Evolutionary conservation across 92 coral and sea anemone species (phyloP), one percentile per base, ranked within the genome.

Genomic region (Porites cylindrica): DNA sequence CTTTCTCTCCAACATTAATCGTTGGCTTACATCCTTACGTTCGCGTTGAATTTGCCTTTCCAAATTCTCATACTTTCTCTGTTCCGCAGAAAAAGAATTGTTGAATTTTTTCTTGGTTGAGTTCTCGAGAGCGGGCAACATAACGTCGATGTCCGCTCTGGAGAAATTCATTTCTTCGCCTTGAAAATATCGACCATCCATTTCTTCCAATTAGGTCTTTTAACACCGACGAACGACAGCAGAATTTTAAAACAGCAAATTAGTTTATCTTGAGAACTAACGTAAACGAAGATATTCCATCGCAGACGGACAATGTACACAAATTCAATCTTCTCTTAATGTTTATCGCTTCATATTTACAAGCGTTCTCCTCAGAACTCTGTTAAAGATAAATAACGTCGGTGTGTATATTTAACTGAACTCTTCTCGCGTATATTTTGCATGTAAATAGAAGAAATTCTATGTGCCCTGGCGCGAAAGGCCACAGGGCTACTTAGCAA

Each of bases 21-120:
- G 76, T 3, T 60, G 73, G 10, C 20, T 66, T 14, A 38, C 67
- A 10, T 85, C 89, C 14, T 77, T 24, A 13, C 79, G 18, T 78
- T 85, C 89, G 53, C 76, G 83, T 38, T 78, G 82, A 29, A 85
- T 76, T 78, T 85, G 89, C 54, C 54, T 85, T 51, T 85, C 84
- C 62, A 76, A 13, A 4, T 29, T 77, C 50, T 85, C 84, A 24
- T 52, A 67, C 56, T 63, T 59, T 54, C 69, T 76, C 21, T 77
- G 83, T 17, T 76, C 89, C 8, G 89, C 89, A 6, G 83, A 63
- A 59, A 67, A 76, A 47, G 89, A 76, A 2, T 43, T 54, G 77
- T 66, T 85, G 17, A 85, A 77, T 56, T 77, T 85, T 29, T 66
- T 76, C 80, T 76, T 56, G 26, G 83, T 77, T 29, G 89, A 13